Evolutionary conservation across 2,113 vertebrate species (phyloP).

Genomic region (Epinephelus fuscoguttatus): DNA sequence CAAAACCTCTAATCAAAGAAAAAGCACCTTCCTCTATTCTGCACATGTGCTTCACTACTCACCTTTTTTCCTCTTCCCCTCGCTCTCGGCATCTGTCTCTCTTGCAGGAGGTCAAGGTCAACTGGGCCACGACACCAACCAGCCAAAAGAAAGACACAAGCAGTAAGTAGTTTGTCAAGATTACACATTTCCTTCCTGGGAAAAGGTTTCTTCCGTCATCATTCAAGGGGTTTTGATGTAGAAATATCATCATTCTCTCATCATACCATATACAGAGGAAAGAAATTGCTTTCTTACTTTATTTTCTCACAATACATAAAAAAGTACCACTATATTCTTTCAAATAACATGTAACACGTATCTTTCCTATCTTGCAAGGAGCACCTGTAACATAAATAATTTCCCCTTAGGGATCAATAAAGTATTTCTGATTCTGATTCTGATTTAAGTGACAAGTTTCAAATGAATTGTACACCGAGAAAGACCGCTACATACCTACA

Average conservation of each 20-base stretch:
- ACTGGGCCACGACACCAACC: constrained; percentile 99
- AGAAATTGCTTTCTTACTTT: background rate
- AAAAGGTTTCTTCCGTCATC: no score
- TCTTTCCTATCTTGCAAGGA: no score
- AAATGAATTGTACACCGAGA: no score
- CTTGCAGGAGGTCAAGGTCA: constrained; percentile 97
- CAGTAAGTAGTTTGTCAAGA: constrained; percentile 82
- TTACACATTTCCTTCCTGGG: no score
- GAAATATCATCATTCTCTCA: background rate
- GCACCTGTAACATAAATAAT: no score
- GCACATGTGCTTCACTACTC: constrained; percentile 18
- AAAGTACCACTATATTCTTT: no score
- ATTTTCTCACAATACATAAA: no score
- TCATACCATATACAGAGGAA: background rate
- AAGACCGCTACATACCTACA: no score
- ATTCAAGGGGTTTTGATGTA: background rate
- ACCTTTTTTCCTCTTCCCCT: constrained; percentile 44
- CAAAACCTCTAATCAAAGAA: constrained; percentile 69
- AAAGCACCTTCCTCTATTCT: constrained; percentile 51
- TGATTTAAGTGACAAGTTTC: no score
- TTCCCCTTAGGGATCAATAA: no score
- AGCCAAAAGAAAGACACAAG: constrained; percentile 99
- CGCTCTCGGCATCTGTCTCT: constrained; percentile 61
- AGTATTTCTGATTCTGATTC: no score
- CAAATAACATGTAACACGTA: no score